Evolutionary conservation across 1,140 invertebrate species (phyloP).

Genomic region (Drosophila setifemur): DNA sequence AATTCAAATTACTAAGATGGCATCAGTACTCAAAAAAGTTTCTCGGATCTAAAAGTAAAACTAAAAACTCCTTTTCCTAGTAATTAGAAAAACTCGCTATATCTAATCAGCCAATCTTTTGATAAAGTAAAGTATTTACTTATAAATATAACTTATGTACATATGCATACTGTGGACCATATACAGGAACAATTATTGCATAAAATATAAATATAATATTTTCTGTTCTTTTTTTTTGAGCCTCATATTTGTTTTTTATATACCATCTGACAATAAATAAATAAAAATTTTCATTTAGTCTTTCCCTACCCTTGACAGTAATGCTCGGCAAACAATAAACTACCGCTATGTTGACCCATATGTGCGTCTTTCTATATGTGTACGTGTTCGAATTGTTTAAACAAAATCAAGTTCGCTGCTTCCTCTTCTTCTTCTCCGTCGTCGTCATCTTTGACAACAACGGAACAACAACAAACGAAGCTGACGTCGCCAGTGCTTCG

Average conservation of each 20-base stretch:
- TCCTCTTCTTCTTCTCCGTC: conserved; percentile 5
- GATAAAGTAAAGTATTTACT: no score
- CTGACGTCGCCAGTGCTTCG: conserved; percentile 50
- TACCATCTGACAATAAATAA: no score
- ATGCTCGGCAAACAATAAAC: neutral
- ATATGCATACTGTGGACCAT: no score
- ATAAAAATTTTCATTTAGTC: neutral
- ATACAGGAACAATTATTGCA: no score
- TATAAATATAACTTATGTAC: no score
- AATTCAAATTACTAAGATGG: no score
- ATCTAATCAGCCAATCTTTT: no score
- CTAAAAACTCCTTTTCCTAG: no score
- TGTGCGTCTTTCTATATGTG: conserved; percentile 1
- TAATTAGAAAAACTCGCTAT: no score
- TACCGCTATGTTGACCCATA: conserved; percentile 54
- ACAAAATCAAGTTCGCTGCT: conserved; percentile 50
- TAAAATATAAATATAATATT: no score
- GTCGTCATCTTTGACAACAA: conserved; percentile 39
- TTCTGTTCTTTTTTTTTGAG: neutral
- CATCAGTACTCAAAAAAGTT: no score
- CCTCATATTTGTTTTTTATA: neutral
- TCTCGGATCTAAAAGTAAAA: no score
- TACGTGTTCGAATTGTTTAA: conserved; percentile 26
- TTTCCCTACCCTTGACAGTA: conserved; percentile 1
- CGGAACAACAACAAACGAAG: conserved; percentile 53